Percentiles rank a stretch among this genome's conserved stretches.
phyloP scores from a whole-genome alignment of 92 coral and sea anemone species.

The Bergia sp. region DNA sequence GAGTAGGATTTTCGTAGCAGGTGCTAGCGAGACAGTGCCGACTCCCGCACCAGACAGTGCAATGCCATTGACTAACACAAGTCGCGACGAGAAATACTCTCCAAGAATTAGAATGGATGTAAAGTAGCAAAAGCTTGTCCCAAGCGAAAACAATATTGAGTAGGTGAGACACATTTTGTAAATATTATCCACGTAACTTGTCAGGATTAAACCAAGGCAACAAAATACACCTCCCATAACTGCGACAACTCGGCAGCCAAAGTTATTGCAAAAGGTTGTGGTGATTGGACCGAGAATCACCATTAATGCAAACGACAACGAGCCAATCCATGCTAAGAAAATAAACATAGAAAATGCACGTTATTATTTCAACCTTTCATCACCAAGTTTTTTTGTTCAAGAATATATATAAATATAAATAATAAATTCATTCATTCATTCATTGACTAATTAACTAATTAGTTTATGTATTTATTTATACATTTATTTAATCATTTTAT shows the following conservation, averaged over 20 bases:
- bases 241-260: conserved; percentile 62
- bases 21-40: conserved; percentile 78
- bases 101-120: conserved; percentile 67
- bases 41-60: conserved; percentile 90
- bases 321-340: conserved; percentile 74
- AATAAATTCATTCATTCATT: no score
- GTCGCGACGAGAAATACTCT: conserved; percentile 62
- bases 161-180: conserved; percentile 73
- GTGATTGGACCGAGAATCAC: conserved; percentile 70
- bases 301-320: conserved; percentile 69
- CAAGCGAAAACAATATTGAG: conserved; percentile 67
- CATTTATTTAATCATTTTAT: no score
- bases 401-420: no score
- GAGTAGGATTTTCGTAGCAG: conserved; percentile 66
- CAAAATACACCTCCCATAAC: conserved; percentile 65
- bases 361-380: no score
- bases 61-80: conserved; percentile 83
- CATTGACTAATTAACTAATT: no score
- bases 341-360: neutral
- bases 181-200: conserved; percentile 64
- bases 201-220: conserved; percentile 56
- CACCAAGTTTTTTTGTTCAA: no score
- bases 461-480: no score
- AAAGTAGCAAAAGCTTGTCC: conserved; percentile 73
- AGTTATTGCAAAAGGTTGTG: conserved; percentile 55